Evolutionary conservation across 2,888 invertebrate species (phyloP), one percentile per base, ranked within the genome.

Genomic region (Sussaba pulchella): DNA sequence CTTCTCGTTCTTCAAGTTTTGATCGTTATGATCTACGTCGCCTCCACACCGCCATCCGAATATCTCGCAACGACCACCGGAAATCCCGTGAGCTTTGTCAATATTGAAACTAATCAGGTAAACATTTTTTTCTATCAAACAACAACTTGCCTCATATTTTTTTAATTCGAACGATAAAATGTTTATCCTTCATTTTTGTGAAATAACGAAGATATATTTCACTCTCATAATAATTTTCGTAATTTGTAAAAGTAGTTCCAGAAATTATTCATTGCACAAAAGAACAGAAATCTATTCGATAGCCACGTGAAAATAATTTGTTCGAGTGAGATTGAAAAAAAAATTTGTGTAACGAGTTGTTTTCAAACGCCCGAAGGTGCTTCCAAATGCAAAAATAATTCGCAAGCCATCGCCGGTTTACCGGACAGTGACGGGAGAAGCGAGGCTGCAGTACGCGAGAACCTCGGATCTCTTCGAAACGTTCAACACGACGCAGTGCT

Each of bases 21-120:
- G 39, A 89, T 92, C 70, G 91, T 92, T 76, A 90, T 92, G 87
- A 88, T 92, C 59, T 92, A 92, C 82, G 92, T 92, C 63, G 87
- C 88, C 21, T 89, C 92, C 43, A 91, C 91, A 77, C 92, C 92
- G 24, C 87, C 86, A 81, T 85, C 89, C 54, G 89, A 89, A 84
- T 80, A 88, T 64, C 76, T 85, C 54, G 67, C 75, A 47, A 83
- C 78, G 63, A 86, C 88, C 50, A 88, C 85, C 63, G 88, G 85
- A 78, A 83, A 85, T 39, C 86, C 91, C 70, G 90, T 92, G 52
- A 90, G 88, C 80, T 92, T 92, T 71, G 89, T 92, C n/a, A 87
- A 89, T 75, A 84, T 88, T 31, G 86, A 88, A 47, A 82, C 83
- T 24, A 78, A 84, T 17, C 83, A 89, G 86, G 88, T 89, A 85